A percentile compares a stretch with the other conserved stretches of the same genome.
Conservation (phyloP, 2,113 vertebrate species). For the Nerophis lumbriciformis region DNA sequence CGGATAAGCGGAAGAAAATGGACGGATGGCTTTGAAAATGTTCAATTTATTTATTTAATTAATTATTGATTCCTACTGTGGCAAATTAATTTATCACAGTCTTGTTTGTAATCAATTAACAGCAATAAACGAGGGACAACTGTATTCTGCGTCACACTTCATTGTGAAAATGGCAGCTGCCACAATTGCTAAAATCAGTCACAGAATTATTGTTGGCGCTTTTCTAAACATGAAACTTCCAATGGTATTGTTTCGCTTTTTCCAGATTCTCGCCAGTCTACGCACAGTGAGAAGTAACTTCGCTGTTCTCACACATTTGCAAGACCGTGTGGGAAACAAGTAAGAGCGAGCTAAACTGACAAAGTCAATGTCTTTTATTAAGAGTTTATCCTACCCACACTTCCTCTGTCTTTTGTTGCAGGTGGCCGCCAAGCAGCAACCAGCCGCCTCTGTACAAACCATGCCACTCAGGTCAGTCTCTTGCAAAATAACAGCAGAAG, state of each 20-base stretch:
- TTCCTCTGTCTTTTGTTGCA: slow-evolving; percentile 32
- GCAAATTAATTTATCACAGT: too few species aligned
- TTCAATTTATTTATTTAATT: too few species aligned
- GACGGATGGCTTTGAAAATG: too few species aligned
- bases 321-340: slow-evolving; percentile 65
- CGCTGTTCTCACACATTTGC: slow-evolving; percentile 74
- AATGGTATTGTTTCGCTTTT: background rate
- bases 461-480: slow-evolving; percentile 73
- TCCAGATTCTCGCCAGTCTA: slow-evolving; percentile 87
- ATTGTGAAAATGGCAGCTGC: too few species aligned
- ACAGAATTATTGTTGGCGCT: too few species aligned
- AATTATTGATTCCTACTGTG: too few species aligned
- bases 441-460: slow-evolving; percentile 68
- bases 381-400: slow-evolving; percentile 4
- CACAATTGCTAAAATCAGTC: too few species aligned
- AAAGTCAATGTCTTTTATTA: background rate
- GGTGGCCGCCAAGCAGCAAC: slow-evolving; percentile 67
- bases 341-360: slow-evolving; percentile 27
- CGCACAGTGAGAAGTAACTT: slow-evolving; percentile 84
- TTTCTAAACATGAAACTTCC: too few species aligned
- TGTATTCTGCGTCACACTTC: too few species aligned
- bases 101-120: too few species aligned
- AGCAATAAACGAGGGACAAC: too few species aligned
- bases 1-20: too few species aligned
- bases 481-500: background rate